Percentiles rank a stretch among this genome's conserved stretches.
Conservation (phyloP, 2,113 vertebrate genomes). For the Oncorhynchus tshawytscha region DNA sequence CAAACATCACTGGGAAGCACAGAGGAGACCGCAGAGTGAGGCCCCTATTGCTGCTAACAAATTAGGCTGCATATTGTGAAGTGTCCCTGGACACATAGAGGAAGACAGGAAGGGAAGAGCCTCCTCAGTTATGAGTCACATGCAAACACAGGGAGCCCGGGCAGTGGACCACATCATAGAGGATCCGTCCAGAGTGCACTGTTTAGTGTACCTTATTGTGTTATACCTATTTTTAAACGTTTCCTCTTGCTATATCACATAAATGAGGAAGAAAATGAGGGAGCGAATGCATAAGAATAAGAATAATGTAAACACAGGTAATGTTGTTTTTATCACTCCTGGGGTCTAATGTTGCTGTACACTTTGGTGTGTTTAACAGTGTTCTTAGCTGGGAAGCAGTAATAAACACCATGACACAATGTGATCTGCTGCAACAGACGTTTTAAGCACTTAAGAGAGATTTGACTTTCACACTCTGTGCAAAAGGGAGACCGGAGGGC, state of each 20-base stretch:
- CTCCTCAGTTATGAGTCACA: slow-evolving; percentile 3
- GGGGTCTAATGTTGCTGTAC: neutral
- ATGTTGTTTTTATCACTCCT: neutral
- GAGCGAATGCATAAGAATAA: too few species aligned
- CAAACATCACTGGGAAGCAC: slow-evolving; percentile 14
- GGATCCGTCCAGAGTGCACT: neutral
- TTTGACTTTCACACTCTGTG: neutral
- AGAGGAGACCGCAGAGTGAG: neutral
- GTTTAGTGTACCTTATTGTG: too few species aligned
- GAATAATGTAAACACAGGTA: neutral
- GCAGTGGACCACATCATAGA: neutral
- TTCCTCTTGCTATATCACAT: neutral
- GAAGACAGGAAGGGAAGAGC: slow-evolving; percentile 22
- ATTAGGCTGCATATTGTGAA: slow-evolving; percentile 40
- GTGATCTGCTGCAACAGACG: neutral
- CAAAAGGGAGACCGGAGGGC: slow-evolving; percentile 47
- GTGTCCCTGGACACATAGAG: slow-evolving; percentile 38
- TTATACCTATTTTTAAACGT: too few species aligned
- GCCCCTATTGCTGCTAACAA: slow-evolving; percentile 13
- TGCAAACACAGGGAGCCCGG: neutral
- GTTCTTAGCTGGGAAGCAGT: neutral
- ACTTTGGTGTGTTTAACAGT: neutral
- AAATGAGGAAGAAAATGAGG: too few species aligned
- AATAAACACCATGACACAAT: neutral
- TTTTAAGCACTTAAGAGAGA: neutral